A percentile compares a stretch with the other conserved stretches of the same genome.
Evolutionary conservation across 2,797 vertebrate genomes (phyloP).

Genomic region (Chloroceryle amazona): DNA sequence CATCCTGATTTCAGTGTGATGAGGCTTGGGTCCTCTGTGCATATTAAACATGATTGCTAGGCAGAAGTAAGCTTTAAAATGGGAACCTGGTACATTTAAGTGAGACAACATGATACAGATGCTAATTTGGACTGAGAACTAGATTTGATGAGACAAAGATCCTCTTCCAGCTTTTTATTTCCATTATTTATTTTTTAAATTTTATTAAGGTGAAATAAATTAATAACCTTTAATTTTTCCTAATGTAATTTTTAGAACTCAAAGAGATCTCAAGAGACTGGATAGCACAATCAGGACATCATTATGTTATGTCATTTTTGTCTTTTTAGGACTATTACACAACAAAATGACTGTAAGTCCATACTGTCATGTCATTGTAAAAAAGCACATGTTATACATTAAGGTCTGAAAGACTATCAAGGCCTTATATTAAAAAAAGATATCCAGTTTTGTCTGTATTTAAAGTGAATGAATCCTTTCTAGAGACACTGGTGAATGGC

Average conservation of each 20-base stretch:
- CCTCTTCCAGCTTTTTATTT: not conserved
- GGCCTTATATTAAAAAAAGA: not conserved
- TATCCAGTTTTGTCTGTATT: not conserved
- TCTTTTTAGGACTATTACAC: not conserved
- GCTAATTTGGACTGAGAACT: not conserved
- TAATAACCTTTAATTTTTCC: not conserved
- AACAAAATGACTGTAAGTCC: not conserved
- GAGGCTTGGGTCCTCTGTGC: not conserved
- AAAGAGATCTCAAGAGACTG: not conserved
- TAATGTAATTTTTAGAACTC: not conserved
- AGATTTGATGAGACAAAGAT: not conserved
- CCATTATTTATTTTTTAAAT: not conserved
- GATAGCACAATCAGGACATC: not conserved
- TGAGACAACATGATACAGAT: not conserved
- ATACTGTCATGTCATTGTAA: accelerated
- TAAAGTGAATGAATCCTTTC: not conserved
- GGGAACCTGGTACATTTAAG: not conserved
- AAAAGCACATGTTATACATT: accelerated
- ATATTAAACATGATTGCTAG: not conserved
- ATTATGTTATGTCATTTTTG: not conserved
- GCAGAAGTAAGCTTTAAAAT: not conserved
- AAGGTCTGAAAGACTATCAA: not conserved
- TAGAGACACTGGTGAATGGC: not conserved
- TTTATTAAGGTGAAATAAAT: not conserved
- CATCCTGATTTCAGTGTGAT: not conserved